phyloP scores from a whole-genome alignment of 2,797 vertebrate genomes.

The Coregonus sp. region DNA sequence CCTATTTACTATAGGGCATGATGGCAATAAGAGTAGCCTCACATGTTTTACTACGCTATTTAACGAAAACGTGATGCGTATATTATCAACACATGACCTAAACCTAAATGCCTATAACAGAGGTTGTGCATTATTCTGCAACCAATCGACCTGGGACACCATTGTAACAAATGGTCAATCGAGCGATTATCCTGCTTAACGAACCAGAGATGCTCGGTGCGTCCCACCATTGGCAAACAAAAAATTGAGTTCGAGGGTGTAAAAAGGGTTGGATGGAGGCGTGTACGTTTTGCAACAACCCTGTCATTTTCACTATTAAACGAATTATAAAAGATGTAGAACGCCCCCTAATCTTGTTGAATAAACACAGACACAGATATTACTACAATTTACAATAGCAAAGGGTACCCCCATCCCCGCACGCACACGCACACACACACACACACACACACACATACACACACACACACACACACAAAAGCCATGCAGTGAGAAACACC shows the following conservation, averaged over 20 bases:
- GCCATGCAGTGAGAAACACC: constrained; percentile 24
- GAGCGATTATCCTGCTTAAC: constrained; percentile 24
- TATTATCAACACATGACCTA: neutral
- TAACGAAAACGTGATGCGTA: neutral
- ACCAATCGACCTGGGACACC: constrained; percentile 19
- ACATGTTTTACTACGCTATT: neutral
- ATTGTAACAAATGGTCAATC: constrained; percentile 37
- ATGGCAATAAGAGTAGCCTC: neutral
- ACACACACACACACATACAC: neutral
- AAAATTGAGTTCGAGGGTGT: constrained; percentile 1
- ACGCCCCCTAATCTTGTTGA: neutral
- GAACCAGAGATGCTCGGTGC: constrained; percentile 21
- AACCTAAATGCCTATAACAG: neutral
- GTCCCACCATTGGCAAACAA: neutral
- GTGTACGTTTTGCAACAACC: constrained; percentile 8
- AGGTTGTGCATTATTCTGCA: neutral
- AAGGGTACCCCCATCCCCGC: neutral
- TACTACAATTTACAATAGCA: neutral
- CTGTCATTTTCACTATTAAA: constrained; percentile 7
- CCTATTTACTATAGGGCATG: neutral
- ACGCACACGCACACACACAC: neutral
- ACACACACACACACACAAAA: neutral
- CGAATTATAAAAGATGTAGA: neutral
- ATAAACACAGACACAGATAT: constrained; percentile 1
- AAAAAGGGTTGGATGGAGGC: neutral